These are phyloP conservation scores for Esperia sulphurella DNA, from an alignment of 2,888 invertebrate species.

Conservation along the genomic window DNA sequence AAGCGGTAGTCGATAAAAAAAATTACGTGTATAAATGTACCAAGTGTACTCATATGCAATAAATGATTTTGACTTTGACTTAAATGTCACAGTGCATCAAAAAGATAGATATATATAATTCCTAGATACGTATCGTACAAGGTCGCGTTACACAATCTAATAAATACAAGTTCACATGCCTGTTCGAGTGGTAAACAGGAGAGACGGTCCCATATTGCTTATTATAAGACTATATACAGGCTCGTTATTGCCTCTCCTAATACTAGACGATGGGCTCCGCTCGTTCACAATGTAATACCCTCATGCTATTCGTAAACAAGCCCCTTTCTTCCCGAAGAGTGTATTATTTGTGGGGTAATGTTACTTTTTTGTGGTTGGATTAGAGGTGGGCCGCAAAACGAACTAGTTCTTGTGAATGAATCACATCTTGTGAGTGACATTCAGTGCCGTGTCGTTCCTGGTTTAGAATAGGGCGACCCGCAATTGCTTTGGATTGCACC, in stretches of 20 bases:
- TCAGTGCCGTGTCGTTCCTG: too few species aligned
- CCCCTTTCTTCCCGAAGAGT: conserved; percentile 5
- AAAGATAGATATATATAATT: too few species aligned
- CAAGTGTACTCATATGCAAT: too few species aligned
- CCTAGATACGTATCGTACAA: too few species aligned
- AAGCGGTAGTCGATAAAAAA: too few species aligned
- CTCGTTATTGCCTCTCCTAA: conserved; percentile 6
- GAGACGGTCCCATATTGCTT: not conserved
- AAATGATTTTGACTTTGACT: too few species aligned
- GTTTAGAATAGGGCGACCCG: too few species aligned
- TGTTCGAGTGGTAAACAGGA: not conserved
- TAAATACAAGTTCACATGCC: not conserved
- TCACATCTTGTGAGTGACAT: too few species aligned
- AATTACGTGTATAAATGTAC: too few species aligned
- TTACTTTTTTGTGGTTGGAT: conserved; percentile 2
- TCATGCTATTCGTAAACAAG: conserved; percentile 8
- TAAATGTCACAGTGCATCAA: too few species aligned
- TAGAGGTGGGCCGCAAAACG: not conserved
- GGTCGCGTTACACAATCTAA: too few species aligned
- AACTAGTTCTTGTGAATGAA: not conserved
- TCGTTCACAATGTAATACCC: conserved; percentile 3
- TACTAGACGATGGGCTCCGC: not conserved
- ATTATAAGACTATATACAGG: conserved; percentile 8
- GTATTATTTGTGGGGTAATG: conserved; percentile 5
- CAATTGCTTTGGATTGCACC: too few species aligned